A percentile compares a stretch with the other conserved stretches of the same genome.
Evolutionary conservation across 2,113 vertebrate genomes (phyloP).

Genomic region (Calcarius ornatus): DNA sequence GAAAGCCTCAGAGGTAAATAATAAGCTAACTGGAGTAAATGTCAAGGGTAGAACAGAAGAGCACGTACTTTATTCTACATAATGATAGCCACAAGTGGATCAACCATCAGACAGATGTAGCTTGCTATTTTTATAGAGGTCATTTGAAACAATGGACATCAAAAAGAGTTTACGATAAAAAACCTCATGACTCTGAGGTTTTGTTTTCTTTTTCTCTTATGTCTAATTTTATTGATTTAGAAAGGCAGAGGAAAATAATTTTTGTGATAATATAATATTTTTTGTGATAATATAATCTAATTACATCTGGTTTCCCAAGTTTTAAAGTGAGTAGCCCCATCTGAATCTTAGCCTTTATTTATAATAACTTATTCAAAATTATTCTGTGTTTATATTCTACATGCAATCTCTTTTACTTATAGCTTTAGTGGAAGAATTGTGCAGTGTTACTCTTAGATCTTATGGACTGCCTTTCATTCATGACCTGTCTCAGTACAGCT

Average conservation of each 20-base stretch:
- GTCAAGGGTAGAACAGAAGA: neutral
- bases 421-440: neutral
- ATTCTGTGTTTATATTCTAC: neutral
- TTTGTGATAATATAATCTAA: neutral
- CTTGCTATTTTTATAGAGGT: neutral
- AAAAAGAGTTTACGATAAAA: neutral
- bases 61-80: neutral
- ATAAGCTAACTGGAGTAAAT: neutral
- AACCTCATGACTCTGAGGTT: fast-evolving
- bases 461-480: neutral
- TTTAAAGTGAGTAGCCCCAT: neutral
- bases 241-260: neutral
- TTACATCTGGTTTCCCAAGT: neutral
- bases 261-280: neutral
- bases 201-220: neutral
- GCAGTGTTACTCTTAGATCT: neutral
- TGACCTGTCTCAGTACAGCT: fast-evolving
- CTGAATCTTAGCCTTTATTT: neutral
- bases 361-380: neutral
- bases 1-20: neutral
- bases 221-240: neutral
- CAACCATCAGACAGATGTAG: neutral
- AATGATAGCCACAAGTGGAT: neutral
- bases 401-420: neutral
- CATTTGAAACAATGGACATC: neutral